These are phyloP conservation scores for Anguilla anguilla DNA, from an alignment of 2,797 vertebrate genomes.

Conservation along the genomic window DNA sequence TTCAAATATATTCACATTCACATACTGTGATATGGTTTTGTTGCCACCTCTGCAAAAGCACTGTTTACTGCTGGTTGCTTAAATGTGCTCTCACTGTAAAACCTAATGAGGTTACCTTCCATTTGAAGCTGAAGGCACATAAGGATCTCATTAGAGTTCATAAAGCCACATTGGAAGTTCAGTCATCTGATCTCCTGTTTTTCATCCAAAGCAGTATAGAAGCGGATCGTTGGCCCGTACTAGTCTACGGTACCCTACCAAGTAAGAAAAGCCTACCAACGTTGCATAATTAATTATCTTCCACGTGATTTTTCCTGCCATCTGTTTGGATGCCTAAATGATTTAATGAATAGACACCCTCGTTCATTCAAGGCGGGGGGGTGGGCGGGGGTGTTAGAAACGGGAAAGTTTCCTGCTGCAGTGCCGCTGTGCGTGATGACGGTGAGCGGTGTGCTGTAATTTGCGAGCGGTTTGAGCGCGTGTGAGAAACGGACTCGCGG, in stretches of 20 bases:
- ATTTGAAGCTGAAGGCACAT: conserved; percentile 25
- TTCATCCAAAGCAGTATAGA: not conserved
- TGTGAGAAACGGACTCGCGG: not conserved
- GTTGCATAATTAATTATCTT: conserved; percentile 20
- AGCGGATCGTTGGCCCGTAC: not conserved
- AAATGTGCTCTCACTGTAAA: conserved; percentile 27
- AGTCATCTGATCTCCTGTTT: not conserved
- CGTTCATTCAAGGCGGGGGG: not conserved
- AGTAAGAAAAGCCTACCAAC: not conserved
- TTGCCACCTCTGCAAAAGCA: not conserved
- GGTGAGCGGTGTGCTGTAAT: not conserved
- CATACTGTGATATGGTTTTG: not conserved
- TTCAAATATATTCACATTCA: not conserved
- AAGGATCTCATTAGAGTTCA: conserved; percentile 23
- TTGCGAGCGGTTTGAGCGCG: not conserved
- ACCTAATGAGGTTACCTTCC: conserved; percentile 5
- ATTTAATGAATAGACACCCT: conserved; percentile 21
- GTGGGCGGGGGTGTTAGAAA: not conserved
- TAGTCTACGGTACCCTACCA: not conserved
- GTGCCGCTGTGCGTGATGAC: not conserved
- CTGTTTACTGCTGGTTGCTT: not conserved
- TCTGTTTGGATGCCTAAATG: not conserved
- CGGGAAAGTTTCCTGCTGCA: not conserved
- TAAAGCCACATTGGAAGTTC: conserved; percentile 11
- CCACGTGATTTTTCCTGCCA: conserved; percentile 10